phyloP scores from a whole-genome alignment of 2,113 vertebrate species.

The Anser brachyrhynchus region DNA sequence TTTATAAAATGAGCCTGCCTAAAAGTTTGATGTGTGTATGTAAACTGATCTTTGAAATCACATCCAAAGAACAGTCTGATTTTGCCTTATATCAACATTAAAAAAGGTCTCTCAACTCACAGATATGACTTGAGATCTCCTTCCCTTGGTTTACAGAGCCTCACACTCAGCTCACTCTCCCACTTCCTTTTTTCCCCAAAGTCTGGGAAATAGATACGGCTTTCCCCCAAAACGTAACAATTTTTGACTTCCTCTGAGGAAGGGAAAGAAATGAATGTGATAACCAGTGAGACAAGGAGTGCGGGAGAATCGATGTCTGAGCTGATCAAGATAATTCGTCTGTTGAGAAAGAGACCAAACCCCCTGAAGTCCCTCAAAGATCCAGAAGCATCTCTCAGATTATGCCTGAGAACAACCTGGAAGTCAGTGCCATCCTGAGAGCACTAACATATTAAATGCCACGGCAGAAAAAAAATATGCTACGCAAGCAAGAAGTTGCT shows the following conservation, averaged over 20 bases:
- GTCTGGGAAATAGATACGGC: neutral
- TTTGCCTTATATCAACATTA: neutral
- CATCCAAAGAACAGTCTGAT: neutral
- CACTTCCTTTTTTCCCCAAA: neutral
- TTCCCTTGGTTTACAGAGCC: neutral
- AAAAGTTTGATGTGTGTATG: neutral
- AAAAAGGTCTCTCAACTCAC: neutral
- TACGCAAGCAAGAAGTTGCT: neutral
- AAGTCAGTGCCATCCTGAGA: neutral
- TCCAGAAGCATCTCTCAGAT: neutral
- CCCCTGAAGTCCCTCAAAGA: neutral
- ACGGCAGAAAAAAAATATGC: neutral
- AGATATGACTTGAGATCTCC: neutral
- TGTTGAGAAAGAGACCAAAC: neutral
- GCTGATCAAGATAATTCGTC: neutral
- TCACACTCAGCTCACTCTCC: neutral
- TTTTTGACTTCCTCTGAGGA: neutral
- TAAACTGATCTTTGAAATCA: neutral
- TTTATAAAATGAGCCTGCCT: slow-evolving; percentile 2
- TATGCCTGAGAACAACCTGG: neutral
- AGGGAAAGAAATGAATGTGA: neutral
- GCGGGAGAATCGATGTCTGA: neutral
- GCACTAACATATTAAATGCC: neutral
- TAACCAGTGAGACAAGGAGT: neutral
- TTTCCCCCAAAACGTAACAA: neutral